Conservation (phyloP, 1,140 invertebrate genomes). For the Lordiphosa collinella region DNA sequence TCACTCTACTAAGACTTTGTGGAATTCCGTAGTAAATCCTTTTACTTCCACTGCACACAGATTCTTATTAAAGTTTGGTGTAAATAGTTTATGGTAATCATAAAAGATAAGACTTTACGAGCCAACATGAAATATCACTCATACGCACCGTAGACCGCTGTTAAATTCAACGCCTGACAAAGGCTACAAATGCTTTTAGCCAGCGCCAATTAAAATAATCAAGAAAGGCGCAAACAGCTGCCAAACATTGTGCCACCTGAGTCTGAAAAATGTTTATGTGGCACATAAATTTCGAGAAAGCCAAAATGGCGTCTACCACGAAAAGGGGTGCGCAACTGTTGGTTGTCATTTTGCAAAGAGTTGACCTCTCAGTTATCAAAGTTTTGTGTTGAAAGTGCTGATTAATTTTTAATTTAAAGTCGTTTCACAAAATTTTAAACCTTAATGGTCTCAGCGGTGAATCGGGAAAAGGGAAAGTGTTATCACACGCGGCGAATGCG, state of each 20-base stretch:
- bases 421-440: not conserved
- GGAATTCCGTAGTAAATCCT: constrained; percentile 48
- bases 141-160: constrained; percentile 41
- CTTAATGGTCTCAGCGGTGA: not conserved
- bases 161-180: constrained; percentile 24
- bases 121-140: constrained; percentile 67
- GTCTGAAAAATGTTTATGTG: constrained; percentile 61
- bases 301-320: constrained; percentile 16
- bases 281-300: constrained; percentile 56
- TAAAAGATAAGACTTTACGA: constrained; percentile 60
- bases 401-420: constrained; percentile 71
- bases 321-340: constrained; percentile 18
- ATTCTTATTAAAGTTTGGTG: constrained; percentile 62
- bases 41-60: constrained; percentile 36
- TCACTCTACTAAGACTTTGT: constrained; percentile 31
- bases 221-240: constrained; percentile 16
- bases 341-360: constrained; percentile 34
- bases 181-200: constrained; percentile 24
- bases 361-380: constrained; percentile 53
- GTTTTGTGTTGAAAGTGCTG: constrained; percentile 68
- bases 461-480: not conserved
- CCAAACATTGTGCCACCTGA: constrained; percentile 56
- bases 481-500: constrained; percentile 13
- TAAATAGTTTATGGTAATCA: constrained; percentile 75
- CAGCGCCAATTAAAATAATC: constrained; percentile 55